Evolutionary conservation across 2,113 vertebrate species (phyloP).

Genomic region (Bambusicola thoracicus): DNA sequence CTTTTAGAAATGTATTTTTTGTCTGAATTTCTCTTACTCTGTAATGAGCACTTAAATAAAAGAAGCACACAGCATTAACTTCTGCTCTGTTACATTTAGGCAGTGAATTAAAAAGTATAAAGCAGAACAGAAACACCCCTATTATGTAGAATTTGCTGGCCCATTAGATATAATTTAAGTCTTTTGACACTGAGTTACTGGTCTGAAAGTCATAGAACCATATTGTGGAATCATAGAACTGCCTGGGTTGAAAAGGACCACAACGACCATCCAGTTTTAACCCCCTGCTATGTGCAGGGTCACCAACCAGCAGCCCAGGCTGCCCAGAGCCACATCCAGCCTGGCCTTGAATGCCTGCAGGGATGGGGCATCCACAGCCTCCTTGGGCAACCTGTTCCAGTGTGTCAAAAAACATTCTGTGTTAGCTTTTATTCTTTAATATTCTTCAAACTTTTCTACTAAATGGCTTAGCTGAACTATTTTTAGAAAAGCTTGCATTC

Average conservation of each 20-base stretch:
- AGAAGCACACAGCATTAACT: background rate
- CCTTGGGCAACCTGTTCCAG: no score
- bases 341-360: no score
- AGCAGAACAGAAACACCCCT: conserved; percentile 29
- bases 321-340: no score
- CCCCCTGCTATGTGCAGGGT: no score
- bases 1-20: conserved; percentile 11
- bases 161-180: conserved; percentile 36
- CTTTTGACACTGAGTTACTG: conserved; percentile 3
- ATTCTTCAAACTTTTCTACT: conserved; percentile 19
- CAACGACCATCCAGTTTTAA: no score
- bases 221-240: no score
- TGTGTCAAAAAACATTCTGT: background rate
- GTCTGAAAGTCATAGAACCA: background rate
- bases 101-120: conserved; percentile 7
- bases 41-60: conserved; percentile 28
- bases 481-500: conserved; percentile 47
- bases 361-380: no score
- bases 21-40: background rate
- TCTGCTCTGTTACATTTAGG: conserved; percentile 8
- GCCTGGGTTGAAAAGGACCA: no score
- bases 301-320: no score
- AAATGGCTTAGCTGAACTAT: conserved; percentile 52
- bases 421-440: conserved; percentile 47
- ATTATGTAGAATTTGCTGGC: conserved; percentile 51